phyloP scores from a whole-genome alignment of 2,797 vertebrate genomes.

The Dendrocincla tyrannina region DNA sequence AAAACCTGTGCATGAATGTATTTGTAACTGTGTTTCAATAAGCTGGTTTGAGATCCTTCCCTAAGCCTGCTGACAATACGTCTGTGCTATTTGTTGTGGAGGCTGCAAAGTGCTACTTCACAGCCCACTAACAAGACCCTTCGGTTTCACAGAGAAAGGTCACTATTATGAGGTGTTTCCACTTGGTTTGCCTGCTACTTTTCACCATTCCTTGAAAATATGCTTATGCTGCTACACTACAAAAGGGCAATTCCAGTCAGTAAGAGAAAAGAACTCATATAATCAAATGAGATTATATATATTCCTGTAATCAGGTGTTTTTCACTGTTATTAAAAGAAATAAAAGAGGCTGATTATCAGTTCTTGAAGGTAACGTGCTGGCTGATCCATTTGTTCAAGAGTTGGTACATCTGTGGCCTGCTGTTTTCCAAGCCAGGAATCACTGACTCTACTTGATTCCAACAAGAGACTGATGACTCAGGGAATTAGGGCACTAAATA shows the following conservation, averaged over 20 bases:
- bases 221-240: not conserved
- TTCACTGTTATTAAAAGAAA: not conserved
- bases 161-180: not conserved
- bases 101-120: not conserved
- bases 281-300: not conserved
- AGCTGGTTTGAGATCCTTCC: not conserved
- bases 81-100: not conserved
- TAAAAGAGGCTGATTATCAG: not conserved
- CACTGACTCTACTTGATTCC: not conserved
- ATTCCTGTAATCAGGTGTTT: not conserved
- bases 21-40: not conserved
- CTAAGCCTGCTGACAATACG: not conserved
- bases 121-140: not conserved
- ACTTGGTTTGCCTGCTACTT: not conserved
- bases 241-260: not conserved
- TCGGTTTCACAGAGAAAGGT: not conserved
- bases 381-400: not conserved
- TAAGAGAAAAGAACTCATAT: not conserved
- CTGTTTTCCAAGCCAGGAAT: not conserved
- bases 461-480: not conserved
- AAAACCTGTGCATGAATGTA: not conserved
- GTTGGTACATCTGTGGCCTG: not conserved
- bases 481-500: not conserved
- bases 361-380: not conserved
- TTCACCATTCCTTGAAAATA: not conserved